phyloP scores from a whole-genome alignment of 2,113 vertebrate species.

The Alethe diademata region DNA sequence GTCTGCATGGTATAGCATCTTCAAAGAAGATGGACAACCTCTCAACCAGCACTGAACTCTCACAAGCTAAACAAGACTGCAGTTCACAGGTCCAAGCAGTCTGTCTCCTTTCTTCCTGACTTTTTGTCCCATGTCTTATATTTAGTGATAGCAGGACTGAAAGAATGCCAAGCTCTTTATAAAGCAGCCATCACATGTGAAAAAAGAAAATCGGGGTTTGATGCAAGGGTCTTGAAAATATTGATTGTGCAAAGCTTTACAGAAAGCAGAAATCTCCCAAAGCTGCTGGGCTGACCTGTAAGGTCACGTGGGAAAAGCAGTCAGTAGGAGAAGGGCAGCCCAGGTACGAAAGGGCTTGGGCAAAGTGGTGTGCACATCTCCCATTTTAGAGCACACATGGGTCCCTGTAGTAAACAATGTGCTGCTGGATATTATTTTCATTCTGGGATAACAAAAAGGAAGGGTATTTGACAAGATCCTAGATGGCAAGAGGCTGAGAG shows the following conservation, averaged over 20 bases:
- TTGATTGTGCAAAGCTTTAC: background rate
- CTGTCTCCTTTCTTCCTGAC: background rate
- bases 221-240: background rate
- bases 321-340: background rate
- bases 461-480: background rate
- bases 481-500: background rate
- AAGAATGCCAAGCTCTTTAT: background rate
- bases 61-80: background rate
- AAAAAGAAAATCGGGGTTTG: background rate
- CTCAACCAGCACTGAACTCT: background rate
- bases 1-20: background rate
- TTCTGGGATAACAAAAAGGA: background rate
- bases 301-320: background rate
- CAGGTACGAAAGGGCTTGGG: background rate
- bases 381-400: accelerated
- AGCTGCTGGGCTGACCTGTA: background rate
- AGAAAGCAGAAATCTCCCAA: background rate
- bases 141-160: background rate
- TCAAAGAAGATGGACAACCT: background rate
- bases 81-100: background rate
- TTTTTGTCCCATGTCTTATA: background rate
- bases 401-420: background rate
- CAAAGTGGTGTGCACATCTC: background rate
- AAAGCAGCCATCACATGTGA: background rate
- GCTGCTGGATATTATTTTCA: background rate